Evolutionary conservation across 2,797 vertebrate genomes (phyloP), one percentile per base, ranked within the genome.

Genomic region (Tragopan temminckii): DNA sequence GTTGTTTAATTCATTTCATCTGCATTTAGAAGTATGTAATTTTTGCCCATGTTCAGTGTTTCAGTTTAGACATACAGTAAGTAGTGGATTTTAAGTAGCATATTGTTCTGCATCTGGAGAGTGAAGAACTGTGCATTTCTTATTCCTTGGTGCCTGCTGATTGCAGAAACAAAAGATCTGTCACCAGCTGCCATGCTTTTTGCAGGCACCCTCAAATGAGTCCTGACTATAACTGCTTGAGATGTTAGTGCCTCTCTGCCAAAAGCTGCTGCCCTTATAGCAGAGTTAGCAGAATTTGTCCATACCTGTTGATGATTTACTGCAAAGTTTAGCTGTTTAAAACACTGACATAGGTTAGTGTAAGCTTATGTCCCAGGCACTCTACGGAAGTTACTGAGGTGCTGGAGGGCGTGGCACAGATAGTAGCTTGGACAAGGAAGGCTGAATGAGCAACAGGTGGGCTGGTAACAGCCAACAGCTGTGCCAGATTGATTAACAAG

Each of bases 1-100:
- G 48, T 85, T 94, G 48, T 38, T 88, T 48, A 87, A 52, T 86
- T 92, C 19, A 64, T 72, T 83, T 92, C 48, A 64, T 71, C 43
- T 71, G 38, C 79, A 72, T 75, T 74, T 92, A 48, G 55, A 4
- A 3, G 25, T 40, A 68, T 61, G 7, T 76, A n/a, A 42, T 74
- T 90, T 92, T 70, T 82, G 18, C 19, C 7, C 1, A 3, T 50
- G 21, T 68, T 64, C 33, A n/a, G 21, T 45, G 45, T 15, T 50
- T 15, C 27, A 35, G 18, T 79, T 69, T 40, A 55, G 38, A 46
- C 42, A 13, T 59, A 27, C 21, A 61, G 3, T 59, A 76, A 61
- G 20, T 27, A 43, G 20, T 52, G 13, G 21, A n/a, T 50, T 48
- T 70, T 45, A 57, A 29, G 45, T 62, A 89, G 33, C 9, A 24